These are phyloP conservation scores for Panagrolaimus sp. DNA, from an alignment of 1,140 invertebrate genomes.

Conservation along the genomic window DNA sequence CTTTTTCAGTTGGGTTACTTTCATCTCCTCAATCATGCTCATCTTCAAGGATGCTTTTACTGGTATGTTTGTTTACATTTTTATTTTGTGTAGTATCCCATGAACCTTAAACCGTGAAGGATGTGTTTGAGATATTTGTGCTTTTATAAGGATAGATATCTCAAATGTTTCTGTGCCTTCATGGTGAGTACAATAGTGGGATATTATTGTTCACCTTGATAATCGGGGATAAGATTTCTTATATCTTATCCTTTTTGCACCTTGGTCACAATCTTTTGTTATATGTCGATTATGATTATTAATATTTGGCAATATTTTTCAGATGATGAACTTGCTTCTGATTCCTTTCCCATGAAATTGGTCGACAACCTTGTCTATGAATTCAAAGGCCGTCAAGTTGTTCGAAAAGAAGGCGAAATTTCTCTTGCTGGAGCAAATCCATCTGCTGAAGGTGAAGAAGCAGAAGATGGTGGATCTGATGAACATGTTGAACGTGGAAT, in stretches of 20 bases:
- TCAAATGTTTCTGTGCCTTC: conserved; percentile 17
- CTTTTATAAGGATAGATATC: not conserved
- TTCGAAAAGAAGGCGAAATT: conserved; percentile 73
- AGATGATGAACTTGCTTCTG: conserved; percentile 92
- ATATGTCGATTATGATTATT: not conserved
- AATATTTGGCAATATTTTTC: conserved; percentile 35
- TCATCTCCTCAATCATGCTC: conserved; percentile 71
- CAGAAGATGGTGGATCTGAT: conserved; percentile 77
- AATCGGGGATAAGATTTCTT: conserved; percentile 12
- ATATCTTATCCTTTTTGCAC: conserved; percentile 12
- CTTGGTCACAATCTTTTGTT: not conserved
- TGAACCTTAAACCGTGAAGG: conserved; percentile 42
- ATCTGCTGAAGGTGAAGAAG: conserved; percentile 74
- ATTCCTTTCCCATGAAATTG: conserved; percentile 87
- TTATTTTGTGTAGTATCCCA: conserved; percentile 23
- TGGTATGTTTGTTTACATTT: conserved; percentile 66
- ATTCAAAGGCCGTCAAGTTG: conserved; percentile 79
- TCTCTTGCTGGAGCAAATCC: conserved; percentile 79
- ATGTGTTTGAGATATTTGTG: not conserved
- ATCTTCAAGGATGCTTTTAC: conserved; percentile 91
- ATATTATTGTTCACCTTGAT: conserved; percentile 7
- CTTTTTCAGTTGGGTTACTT: conserved; percentile 2
- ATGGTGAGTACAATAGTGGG: conserved; percentile 7
- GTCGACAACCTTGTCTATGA: conserved; percentile 85
- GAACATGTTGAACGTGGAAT: conserved; percentile 67